phyloP scores from a whole-genome alignment of 2,113 vertebrate species.

The Brienomyrus longianalis region DNA sequence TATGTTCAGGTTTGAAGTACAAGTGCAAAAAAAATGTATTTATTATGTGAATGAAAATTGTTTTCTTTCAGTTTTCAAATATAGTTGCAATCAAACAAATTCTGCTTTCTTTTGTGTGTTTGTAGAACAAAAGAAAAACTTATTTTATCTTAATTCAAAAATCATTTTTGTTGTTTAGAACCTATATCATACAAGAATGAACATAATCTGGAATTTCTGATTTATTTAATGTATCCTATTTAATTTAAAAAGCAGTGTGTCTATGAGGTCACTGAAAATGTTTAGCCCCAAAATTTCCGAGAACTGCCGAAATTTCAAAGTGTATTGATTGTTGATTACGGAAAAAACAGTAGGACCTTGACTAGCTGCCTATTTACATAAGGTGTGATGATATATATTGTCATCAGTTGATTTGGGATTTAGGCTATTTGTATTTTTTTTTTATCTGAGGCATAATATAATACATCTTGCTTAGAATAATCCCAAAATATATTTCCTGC shows the following conservation, averaged over 20 bases:
- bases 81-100: conserved; percentile 65
- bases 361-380: background rate
- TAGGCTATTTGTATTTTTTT: background rate
- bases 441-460: background rate
- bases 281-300: background rate
- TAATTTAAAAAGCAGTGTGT: background rate
- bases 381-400: background rate
- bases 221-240: conserved; percentile 11
- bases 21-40: conserved; percentile 91
- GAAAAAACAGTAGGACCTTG: background rate
- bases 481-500: background rate
- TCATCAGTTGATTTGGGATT: background rate
- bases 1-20: conserved; percentile 79
- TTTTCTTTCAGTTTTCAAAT: conserved; percentile 78
- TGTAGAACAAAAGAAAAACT: conserved; percentile 30
- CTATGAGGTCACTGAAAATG: background rate
- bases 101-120: conserved; percentile 49
- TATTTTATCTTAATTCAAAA: conserved; percentile 35
- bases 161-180: conserved; percentile 33
- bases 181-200: background rate
- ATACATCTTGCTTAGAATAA: background rate
- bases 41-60: conserved; percentile 79
- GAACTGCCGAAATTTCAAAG: background rate
- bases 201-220: background rate
- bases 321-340: background rate